A percentile compares a stretch with the other conserved stretches of the same genome.
phyloP scores from a whole-genome alignment of 2,113 vertebrate genomes.

The Gnathonemus echidnorhynchus region DNA sequence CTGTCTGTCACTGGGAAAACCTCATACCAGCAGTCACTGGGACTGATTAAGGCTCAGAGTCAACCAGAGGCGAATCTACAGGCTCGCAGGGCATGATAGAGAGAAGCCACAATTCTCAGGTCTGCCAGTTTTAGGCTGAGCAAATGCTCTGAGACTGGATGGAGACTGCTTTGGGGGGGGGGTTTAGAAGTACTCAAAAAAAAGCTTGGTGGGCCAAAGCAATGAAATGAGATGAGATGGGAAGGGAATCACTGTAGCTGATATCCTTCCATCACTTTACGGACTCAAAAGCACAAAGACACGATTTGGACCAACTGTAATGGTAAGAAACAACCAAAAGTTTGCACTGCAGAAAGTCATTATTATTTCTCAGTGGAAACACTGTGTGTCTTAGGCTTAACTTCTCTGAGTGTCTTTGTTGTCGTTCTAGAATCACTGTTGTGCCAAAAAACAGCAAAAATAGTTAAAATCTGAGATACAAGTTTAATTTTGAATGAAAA shows the following conservation, averaged over 20 bases:
- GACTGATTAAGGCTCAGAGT: conserved; percentile 50
- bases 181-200: background rate
- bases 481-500: background rate
- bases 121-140: background rate
- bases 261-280: conserved; percentile 28
- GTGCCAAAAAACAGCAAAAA: background rate
- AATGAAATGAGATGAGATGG: background rate
- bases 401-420: background rate
- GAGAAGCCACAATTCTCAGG: background rate
- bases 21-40: conserved; percentile 29
- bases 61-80: background rate
- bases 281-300: background rate
- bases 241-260: background rate
- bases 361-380: background rate
- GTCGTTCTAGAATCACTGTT: background rate
- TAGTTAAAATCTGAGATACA: background rate
- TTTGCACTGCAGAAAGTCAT: background rate
- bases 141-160: background rate
- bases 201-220: background rate
- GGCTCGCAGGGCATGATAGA: background rate
- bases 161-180: background rate
- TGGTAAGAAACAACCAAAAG: background rate
- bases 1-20: background rate
- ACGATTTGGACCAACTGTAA: background rate
- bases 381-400: background rate